Percentiles rank a stretch among this genome's conserved stretches.
Evolutionary conservation across 2,113 vertebrate genomes (phyloP).

Genomic region (Larimichthys polyactis): DNA sequence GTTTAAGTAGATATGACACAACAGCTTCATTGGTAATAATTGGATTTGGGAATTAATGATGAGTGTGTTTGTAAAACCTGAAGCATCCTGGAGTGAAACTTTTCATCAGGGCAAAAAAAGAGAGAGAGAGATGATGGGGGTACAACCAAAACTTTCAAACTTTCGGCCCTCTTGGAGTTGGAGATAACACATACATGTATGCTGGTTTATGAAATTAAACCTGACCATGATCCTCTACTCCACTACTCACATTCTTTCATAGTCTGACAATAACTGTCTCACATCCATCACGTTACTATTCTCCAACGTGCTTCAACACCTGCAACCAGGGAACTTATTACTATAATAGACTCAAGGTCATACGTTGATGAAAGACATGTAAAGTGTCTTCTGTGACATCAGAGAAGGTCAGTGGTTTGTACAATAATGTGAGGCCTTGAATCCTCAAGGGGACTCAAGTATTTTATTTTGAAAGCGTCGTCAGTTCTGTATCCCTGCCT

Average conservation of each 20-base stretch:
- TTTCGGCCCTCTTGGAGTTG: background rate
- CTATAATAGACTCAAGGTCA: conserved; percentile 5
- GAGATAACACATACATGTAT: background rate
- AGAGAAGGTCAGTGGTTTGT: conserved; percentile 9
- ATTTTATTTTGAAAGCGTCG: background rate
- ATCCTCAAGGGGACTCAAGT: background rate
- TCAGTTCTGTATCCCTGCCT: background rate
- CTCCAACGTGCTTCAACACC: background rate
- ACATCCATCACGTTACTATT: background rate
- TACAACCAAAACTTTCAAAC: background rate
- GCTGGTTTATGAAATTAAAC: background rate
- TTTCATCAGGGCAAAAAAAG: background rate
- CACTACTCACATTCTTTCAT: background rate
- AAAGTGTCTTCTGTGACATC: background rate
- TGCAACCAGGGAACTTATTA: background rate
- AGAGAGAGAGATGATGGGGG: background rate
- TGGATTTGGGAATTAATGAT: background rate
- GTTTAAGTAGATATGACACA: background rate
- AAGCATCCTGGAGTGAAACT: background rate
- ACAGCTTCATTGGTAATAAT: background rate
- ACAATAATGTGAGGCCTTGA: background rate
- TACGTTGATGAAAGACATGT: background rate
- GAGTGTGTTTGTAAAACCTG: background rate
- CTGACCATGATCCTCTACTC: background rate
- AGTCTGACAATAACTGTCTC: background rate